Evolutionary conservation across 1,140 invertebrate genomes (phyloP).

Genomic region (Octopus bimaculoides): DNA sequence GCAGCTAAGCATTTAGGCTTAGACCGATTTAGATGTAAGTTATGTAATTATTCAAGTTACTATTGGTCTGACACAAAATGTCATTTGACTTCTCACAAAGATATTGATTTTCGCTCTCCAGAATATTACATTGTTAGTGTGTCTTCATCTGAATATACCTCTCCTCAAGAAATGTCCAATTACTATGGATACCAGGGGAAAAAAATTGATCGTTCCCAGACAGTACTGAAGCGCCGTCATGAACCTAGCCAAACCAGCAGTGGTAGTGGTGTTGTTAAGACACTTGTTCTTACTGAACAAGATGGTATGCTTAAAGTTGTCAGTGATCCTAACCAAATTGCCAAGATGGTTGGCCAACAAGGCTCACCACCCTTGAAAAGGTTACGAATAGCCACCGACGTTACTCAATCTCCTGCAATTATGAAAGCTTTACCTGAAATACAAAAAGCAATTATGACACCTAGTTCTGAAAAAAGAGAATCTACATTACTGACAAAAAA

Average conservation of each 20-base stretch:
- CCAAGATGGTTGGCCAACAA: not conserved
- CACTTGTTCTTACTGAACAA: not conserved
- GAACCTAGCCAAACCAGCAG: not conserved
- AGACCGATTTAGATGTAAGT: slow-evolving; percentile 3
- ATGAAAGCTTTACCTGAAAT: not conserved
- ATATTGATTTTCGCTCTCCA: not conserved
- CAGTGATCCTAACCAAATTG: slow-evolving; percentile 1
- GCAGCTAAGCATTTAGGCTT: slow-evolving; percentile 2
- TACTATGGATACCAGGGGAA: not conserved
- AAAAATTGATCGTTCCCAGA: not conserved
- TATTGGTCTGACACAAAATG: slow-evolving; percentile 5
- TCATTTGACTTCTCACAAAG: not conserved
- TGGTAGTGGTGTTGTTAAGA: not conserved
- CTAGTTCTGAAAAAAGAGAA: not conserved
- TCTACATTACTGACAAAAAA: not conserved
- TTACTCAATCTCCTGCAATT: not conserved
- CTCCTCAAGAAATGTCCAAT: not conserved
- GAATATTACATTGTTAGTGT: not conserved
- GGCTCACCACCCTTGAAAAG: not conserved
- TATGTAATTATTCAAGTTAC: not conserved
- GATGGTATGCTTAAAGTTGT: not conserved
- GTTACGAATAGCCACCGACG: not conserved
- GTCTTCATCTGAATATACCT: not conserved
- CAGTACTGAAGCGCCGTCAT: not conserved
- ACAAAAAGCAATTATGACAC: not conserved